Evolutionary conservation across 2,888 invertebrate species (phyloP).

Genomic region (Ecliptopera silaceata): DNA sequence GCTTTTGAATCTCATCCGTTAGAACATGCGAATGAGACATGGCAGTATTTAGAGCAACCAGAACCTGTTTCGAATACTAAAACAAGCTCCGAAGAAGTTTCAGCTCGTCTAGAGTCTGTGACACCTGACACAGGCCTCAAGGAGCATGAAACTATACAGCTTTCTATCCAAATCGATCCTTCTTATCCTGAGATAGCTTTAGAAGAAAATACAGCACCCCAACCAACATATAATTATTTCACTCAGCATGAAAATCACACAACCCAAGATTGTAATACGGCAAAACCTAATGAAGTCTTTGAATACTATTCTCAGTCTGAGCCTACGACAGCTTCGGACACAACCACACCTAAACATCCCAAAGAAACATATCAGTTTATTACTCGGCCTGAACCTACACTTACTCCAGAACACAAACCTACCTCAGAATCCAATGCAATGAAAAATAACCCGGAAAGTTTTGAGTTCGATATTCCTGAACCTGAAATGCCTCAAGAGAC

Average conservation of each 20-base stretch:
- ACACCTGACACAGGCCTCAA: background rate
- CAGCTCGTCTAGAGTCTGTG: background rate
- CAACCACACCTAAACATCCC: background rate
- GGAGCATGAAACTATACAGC: slow-evolving; percentile 7
- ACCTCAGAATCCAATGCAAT: background rate
- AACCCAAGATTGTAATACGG: background rate
- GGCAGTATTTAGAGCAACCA: background rate
- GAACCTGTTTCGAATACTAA: background rate
- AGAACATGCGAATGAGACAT: background rate
- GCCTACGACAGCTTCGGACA: background rate
- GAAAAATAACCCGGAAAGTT: background rate
- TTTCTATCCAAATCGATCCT: slow-evolving; percentile 10
- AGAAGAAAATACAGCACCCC: background rate
- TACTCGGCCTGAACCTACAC: background rate
- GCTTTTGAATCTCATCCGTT: slow-evolving; percentile 2
- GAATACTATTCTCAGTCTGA: background rate
- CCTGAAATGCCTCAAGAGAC: background rate
- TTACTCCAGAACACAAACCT: background rate
- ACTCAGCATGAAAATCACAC: background rate
- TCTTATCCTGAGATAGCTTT: background rate
- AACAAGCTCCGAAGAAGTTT: background rate
- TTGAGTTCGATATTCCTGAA: background rate
- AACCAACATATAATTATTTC: background rate
- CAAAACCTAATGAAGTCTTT: background rate
- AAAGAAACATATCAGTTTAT: background rate